Evolutionary conservation across 2,888 invertebrate species (phyloP).

Genomic region (Dendrolimus pini): DNA sequence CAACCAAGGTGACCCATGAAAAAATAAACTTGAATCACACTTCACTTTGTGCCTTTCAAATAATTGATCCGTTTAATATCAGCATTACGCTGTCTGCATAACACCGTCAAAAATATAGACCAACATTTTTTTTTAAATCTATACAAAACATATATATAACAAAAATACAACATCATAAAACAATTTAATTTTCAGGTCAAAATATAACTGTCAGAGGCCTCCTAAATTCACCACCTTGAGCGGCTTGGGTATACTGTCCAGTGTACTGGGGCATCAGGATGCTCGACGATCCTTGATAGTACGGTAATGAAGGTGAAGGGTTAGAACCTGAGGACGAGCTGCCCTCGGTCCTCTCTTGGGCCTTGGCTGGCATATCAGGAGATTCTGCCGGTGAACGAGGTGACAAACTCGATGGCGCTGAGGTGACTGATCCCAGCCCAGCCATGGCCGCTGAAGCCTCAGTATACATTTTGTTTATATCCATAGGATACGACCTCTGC

Average conservation of each 20-base stretch:
- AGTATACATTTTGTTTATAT: constrained; percentile 81
- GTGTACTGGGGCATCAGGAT: constrained; percentile 83
- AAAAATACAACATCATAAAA: constrained; percentile 8
- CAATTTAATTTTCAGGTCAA: constrained; percentile 80
- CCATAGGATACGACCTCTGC: constrained; percentile 75
- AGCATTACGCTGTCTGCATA: no score
- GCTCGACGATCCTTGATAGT: constrained; percentile 76
- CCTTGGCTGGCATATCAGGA: constrained; percentile 70
- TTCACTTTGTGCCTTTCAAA: no score
- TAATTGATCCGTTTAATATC: no score
- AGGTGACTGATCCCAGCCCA: constrained; percentile 61
- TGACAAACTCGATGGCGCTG: constrained; percentile 64
- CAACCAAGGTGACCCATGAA: no score
- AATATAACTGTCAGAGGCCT: constrained; percentile 87
- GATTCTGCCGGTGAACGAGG: constrained; percentile 72
- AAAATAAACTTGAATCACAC: no score
- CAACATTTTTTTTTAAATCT: no score
- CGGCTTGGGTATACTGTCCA: constrained; percentile 71
- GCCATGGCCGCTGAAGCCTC: constrained; percentile 79
- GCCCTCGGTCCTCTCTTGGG: constrained; percentile 72
- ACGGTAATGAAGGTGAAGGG: constrained; percentile 78
- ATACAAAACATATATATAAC: no score
- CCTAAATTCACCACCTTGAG: constrained; percentile 82
- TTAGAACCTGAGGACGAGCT: constrained; percentile 79
- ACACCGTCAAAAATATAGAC: no score